These are phyloP conservation scores for Phoenicopterus ruber DNA, from an alignment of 2,113 vertebrate genomes.

Conservation along the genomic window DNA sequence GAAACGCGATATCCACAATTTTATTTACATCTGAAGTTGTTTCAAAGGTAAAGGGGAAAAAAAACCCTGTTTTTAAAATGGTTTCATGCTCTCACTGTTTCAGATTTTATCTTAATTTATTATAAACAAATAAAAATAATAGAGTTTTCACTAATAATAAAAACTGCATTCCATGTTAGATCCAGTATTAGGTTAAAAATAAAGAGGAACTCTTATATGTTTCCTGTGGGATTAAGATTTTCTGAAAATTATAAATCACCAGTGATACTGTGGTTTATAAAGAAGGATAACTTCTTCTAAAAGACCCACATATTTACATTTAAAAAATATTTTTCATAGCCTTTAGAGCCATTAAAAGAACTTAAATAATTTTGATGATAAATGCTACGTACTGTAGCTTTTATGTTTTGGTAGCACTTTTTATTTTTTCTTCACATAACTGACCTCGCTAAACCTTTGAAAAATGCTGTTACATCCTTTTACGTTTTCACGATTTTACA, in stretches of 20 bases:
- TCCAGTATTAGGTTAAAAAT: constrained; percentile 62
- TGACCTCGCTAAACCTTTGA: constrained; percentile 40
- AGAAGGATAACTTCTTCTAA: constrained; percentile 43
- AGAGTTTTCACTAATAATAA: constrained; percentile 14
- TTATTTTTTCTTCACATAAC: not conserved
- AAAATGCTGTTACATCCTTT: constrained; percentile 49
- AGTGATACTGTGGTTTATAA: constrained; percentile 51
- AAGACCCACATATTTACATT: constrained; percentile 38
- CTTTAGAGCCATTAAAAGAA: constrained; percentile 32
- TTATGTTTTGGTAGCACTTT: constrained; percentile 22
- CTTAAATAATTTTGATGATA: constrained; percentile 59
- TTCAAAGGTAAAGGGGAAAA: constrained; percentile 19
- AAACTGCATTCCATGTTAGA: constrained; percentile 48
- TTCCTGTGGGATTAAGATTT: constrained; percentile 63
- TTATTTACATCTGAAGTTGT: constrained; percentile 56
- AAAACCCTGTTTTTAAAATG: not conserved
- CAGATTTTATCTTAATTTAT: constrained; percentile 48
- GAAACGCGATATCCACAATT: constrained; percentile 42
- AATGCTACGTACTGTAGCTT: constrained; percentile 2
- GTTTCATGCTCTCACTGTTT: constrained; percentile 21
- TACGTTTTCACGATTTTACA: constrained; percentile 5
- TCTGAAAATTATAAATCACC: constrained; percentile 63
- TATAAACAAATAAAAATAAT: constrained; percentile 55
- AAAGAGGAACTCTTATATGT: constrained; percentile 54
- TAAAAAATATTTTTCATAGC: constrained; percentile 49